These are phyloP conservation scores for Caradrina clavipalpis DNA, from an alignment of 2,888 invertebrate species.

Conservation along the genomic window DNA sequence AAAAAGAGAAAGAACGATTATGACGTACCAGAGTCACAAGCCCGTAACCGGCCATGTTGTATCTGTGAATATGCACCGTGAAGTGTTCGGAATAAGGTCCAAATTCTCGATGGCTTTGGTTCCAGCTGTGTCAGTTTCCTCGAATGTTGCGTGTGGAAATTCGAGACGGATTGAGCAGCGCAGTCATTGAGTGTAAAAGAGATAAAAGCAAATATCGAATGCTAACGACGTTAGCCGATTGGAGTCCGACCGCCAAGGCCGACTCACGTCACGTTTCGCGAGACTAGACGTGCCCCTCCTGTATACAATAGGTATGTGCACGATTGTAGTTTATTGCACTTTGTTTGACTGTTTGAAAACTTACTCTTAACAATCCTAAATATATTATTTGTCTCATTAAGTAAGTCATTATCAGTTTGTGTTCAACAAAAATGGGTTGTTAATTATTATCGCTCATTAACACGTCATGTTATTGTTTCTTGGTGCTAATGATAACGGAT, in stretches of 20 bases:
- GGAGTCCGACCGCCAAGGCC: slow-evolving; percentile 87
- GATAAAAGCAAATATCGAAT: slow-evolving; percentile 75
- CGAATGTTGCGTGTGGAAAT: slow-evolving; percentile 85
- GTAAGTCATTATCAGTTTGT: slow-evolving; percentile 23
- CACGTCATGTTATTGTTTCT: slow-evolving; percentile 52
- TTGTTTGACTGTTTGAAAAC: slow-evolving; percentile 59
- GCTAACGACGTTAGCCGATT: slow-evolving; percentile 79
- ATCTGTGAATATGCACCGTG: slow-evolving; percentile 70
- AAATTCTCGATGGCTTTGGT: slow-evolving; percentile 68
- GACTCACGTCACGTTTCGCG: slow-evolving; percentile 86
- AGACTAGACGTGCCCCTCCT: slow-evolving; percentile 85
- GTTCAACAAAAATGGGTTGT: slow-evolving; percentile 11
- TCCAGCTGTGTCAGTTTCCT: slow-evolving; percentile 87
- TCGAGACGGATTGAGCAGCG: slow-evolving; percentile 80
- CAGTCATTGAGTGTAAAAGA: slow-evolving; percentile 83
- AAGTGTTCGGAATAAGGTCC: slow-evolving; percentile 69
- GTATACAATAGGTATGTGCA: slow-evolving; percentile 72
- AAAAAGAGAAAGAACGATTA: slow-evolving; percentile 88
- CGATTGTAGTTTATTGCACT: slow-evolving; percentile 81
- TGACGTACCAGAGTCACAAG: slow-evolving; percentile 76
- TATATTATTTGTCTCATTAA: slow-evolving; percentile 28
- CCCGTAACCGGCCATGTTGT: slow-evolving; percentile 68
- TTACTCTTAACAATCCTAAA: slow-evolving; percentile 34
- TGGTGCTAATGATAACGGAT: slow-evolving; percentile 47
- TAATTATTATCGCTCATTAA: slow-evolving; percentile 38